Evolutionary conservation across 2,888 invertebrate genomes (phyloP).

Genomic region (Scelioninae gen. 2): DNA sequence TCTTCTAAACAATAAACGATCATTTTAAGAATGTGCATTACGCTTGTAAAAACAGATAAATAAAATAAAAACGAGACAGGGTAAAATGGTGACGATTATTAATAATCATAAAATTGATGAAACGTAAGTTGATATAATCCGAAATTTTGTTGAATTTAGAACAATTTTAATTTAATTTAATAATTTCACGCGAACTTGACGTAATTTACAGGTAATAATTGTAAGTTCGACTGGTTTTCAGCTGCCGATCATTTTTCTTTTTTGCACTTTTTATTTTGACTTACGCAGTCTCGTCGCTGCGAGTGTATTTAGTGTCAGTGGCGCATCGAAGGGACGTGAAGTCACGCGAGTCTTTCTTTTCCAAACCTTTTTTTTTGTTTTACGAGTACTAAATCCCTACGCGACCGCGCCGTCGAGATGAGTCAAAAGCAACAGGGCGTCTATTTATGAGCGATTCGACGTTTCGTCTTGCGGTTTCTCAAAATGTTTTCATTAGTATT

Average conservation of each 20-base stretch:
- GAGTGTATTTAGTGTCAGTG: conserved; percentile 54
- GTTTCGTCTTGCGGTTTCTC: conserved; percentile 53
- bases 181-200: conserved; percentile 10
- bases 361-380: conserved; percentile 47
- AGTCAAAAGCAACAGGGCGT: conserved; percentile 63
- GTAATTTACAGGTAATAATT: conserved; percentile 42
- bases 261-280: too few species aligned
- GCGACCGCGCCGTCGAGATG: conserved; percentile 25
- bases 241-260: conserved; percentile 53
- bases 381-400: conserved; percentile 45
- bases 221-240: conserved; percentile 31
- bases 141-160: too few species aligned
- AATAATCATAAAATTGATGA: too few species aligned
- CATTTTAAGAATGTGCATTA: too few species aligned
- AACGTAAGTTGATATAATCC: too few species aligned
- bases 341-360: conserved; percentile 44
- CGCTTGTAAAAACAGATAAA: too few species aligned
- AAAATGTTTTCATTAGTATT: conserved; percentile 32
- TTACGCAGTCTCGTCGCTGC: conserved; percentile 31
- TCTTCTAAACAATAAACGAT: too few species aligned
- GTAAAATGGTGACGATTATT: too few species aligned
- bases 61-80: neutral
- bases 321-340: conserved; percentile 53
- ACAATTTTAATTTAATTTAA: too few species aligned
- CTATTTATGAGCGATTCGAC: conserved; percentile 67